Evolutionary conservation across 2,113 vertebrate species (phyloP), one percentile per base, ranked within the genome.

Genomic region (Recurvirostra avosetta): DNA sequence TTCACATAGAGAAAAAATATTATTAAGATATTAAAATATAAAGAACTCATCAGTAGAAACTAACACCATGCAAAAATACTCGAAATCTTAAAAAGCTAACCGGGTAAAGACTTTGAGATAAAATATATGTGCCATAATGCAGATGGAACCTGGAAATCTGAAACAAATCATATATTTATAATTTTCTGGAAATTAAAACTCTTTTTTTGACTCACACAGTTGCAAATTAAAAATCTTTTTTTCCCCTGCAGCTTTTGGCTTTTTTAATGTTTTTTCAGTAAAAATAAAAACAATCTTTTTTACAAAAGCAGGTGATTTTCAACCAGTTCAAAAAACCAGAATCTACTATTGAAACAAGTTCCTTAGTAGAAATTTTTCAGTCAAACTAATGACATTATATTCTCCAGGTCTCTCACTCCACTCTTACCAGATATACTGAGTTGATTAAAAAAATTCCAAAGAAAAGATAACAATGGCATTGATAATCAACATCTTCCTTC

Each of bases 191-290:
- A 8, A 40, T 15, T 52, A 56, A 47, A 47, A n/a, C 10, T 49
- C 1, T 1, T 8, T 26, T 53, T 53, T 73, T 85, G 4, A 23
- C 11, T 20, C 12, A 38, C 8, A 22, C 8, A 56, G 16, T 73
- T 50, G 12, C 52, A 91, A 62, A 56, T 8, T 17, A 22, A 58
- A 63, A 70, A 9, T 25, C 1, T 21, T n/a, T 38, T 38, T 56
- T 45, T 26, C 0, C 6, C 8, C 4, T 7, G 0, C 2, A 29
- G 18, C 15, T 15, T 72, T 85, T 34, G 10, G 6, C 4, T 25
- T 62, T 78, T 91, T 40, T 2, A 16, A 52, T 26, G 8, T 32
- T 68, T 77, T 40, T 4, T 30, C 18, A 18, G 12, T 40, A 19
- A 71, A 47, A 72, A 63, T 32, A 25, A 36, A 30, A 15, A 3